Evolutionary conservation across 2,113 vertebrate species (phyloP).

Genomic region (Clarias magur): DNA sequence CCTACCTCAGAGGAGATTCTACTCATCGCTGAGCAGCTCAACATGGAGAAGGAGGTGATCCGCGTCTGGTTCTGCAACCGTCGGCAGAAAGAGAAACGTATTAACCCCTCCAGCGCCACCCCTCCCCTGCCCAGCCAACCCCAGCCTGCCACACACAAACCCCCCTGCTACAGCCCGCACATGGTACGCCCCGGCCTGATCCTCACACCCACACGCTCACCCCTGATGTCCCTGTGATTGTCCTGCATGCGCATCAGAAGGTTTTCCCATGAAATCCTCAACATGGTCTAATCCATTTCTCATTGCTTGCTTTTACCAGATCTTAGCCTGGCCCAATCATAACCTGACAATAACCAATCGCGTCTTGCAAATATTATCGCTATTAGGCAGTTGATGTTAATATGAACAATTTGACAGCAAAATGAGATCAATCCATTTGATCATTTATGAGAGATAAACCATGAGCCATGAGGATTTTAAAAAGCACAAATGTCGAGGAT

Average conservation of each 20-base stretch:
- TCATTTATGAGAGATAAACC: too few relatives aligned
- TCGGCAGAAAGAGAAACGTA: conserved; percentile 90
- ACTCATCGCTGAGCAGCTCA: conserved; percentile 87
- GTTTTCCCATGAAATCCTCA: conserved; percentile 17
- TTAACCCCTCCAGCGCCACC: conserved; percentile 84
- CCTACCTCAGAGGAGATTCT: conserved; percentile 93
- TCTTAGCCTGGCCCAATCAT: not conserved
- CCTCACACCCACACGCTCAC: conserved; percentile 24
- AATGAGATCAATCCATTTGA: too few relatives aligned
- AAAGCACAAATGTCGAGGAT: too few relatives aligned
- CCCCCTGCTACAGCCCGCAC: conserved; percentile 81
- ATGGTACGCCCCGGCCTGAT: conserved; percentile 64
- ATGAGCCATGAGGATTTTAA: too few relatives aligned
- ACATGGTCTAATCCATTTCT: conserved; percentile 17
- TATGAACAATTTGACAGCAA: not conserved
- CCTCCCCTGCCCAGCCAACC: conserved; percentile 81
- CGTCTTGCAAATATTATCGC: not conserved
- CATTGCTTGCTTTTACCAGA: conserved; percentile 25
- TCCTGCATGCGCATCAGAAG: conserved; percentile 40
- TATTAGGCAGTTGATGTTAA: not conserved
- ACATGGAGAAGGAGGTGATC: conserved; percentile 93
- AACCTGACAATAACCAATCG: not conserved
- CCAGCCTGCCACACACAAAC: conserved; percentile 74
- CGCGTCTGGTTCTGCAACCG: conserved; percentile 94
- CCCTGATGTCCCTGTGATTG: conserved; percentile 18